A percentile compares a stretch with the other conserved stretches of the same genome.
Conservation (phyloP, 1,140 invertebrate genomes). For the Heliconius melpomene region DNA sequence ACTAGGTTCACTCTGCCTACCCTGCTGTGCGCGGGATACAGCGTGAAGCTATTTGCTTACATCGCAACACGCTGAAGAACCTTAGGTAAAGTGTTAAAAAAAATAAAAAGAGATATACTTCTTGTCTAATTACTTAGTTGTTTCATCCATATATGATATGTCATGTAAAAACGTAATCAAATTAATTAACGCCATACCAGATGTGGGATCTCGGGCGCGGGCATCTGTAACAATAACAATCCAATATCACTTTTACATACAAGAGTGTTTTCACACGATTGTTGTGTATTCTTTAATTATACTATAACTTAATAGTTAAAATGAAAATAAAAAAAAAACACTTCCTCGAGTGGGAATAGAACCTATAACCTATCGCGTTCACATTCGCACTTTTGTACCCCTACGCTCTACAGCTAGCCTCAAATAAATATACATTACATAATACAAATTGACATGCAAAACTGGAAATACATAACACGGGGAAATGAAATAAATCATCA, state of each 20-base stretch:
- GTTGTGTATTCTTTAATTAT: background rate
- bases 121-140: background rate
- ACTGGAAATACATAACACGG: background rate
- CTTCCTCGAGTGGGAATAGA: too few species aligned
- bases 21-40: too few species aligned
- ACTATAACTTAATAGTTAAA: background rate
- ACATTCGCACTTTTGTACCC: too few species aligned
- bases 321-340: background rate
- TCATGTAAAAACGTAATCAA: conserved; percentile 3
- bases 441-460: background rate
- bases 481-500: conserved; percentile 18
- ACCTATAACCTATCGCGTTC: too few species aligned
- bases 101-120: background rate
- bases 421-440: background rate
- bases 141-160: background rate
- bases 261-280: conserved; percentile 15
- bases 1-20: too few species aligned
- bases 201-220: conserved; percentile 26
- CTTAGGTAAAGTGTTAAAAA: background rate
- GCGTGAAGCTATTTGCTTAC: too few species aligned
- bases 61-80: too few species aligned
- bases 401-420: too few species aligned
- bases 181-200: conserved; percentile 25
- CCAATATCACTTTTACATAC: background rate
- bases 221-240: conserved; percentile 34